Evolutionary conservation across 2,888 invertebrate genomes (phyloP), one percentile per base, ranked within the genome.

Genomic region (Dastarcus helophoroides): DNA sequence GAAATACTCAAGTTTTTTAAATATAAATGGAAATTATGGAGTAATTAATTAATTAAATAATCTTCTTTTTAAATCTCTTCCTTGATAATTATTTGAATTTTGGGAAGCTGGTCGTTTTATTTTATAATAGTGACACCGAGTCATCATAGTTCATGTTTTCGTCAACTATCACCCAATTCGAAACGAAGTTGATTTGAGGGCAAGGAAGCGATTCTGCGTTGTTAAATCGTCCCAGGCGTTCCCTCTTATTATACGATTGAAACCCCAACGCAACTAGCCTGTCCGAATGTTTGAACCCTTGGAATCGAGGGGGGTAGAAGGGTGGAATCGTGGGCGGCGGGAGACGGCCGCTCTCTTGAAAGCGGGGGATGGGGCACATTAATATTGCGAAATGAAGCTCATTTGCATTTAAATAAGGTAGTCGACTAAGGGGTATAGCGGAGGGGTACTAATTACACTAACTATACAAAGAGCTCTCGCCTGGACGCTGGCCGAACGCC

Each of bases 321-420:
- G 39, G 38, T 46, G 46, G 47, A 38, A 38, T 41, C 39, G 42
- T 41, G 45, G 44, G 38, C 43, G 38, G 39, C 33, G 43, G 41
- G 37, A 43, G 43, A 42, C 48, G 43, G 49, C 43, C 36, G 42
- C 46, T n/a, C n/a, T n/a, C n/a, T n/a, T n/a, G n/a, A n/a, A 44
- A 46, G 49, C 41, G 41, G 41, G 56, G 63, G 57, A 68, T 71
- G 71, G 67, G 68, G 70, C 76, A 76, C 79, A 80, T 80, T 79
- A 79, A 79, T 79, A 79, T 79, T 74, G 76, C 75, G 78, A 79
- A 79, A 80, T 79, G 79, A 80, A 80, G 78, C 80, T 81, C 79
- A 81, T 81, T 80, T 80, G 76, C 79, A 80, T 80, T 79, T 80
- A 80, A 80, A 80, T 80, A 80, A 80, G 79, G 78, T 62, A 60